Conservation (phyloP, 2,888 invertebrate species). For the Piscicola geometra region DNA sequence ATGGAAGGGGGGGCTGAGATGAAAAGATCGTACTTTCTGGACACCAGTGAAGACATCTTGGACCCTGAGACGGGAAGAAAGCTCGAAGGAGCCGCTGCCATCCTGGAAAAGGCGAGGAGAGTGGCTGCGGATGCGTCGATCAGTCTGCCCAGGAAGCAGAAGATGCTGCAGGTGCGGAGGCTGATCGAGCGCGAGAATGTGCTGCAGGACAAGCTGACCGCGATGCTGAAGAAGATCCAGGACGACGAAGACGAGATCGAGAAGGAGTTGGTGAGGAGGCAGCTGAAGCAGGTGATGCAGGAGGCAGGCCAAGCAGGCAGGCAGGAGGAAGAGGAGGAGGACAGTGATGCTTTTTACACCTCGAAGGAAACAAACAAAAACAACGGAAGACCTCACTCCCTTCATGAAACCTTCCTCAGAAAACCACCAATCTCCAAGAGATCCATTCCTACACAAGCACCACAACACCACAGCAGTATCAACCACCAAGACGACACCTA, state of each 20-base stretch:
- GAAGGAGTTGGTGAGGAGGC: background rate
- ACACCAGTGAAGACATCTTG: constrained; percentile 1
- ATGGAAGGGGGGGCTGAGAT: background rate
- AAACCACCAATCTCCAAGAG: background rate
- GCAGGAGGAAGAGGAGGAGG: background rate
- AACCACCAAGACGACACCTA: too few relatives aligned
- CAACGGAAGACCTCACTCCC: background rate
- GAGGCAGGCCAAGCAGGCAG: background rate
- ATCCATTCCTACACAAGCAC: background rate
- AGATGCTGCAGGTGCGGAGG: constrained; percentile 17
- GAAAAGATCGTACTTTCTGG: background rate
- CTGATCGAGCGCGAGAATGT: constrained; percentile 20
- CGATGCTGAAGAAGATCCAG: constrained; percentile 26
- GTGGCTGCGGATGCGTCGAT: constrained; percentile 14
- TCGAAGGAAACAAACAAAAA: background rate
- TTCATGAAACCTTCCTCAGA: background rate
- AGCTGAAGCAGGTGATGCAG: background rate
- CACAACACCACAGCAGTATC: too few relatives aligned
- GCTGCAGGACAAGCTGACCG: constrained; percentile 21
- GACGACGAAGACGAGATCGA: constrained; percentile 20
- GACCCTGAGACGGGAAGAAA: constrained; percentile 26
- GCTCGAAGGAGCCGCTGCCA: constrained; percentile 24
- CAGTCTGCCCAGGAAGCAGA: constrained; percentile 11
- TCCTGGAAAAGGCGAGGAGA: constrained; percentile 28
- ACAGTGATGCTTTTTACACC: background rate